These are phyloP conservation scores for Asobara japonica DNA, from an alignment of 1,140 invertebrate species.

Conservation along the genomic window DNA sequence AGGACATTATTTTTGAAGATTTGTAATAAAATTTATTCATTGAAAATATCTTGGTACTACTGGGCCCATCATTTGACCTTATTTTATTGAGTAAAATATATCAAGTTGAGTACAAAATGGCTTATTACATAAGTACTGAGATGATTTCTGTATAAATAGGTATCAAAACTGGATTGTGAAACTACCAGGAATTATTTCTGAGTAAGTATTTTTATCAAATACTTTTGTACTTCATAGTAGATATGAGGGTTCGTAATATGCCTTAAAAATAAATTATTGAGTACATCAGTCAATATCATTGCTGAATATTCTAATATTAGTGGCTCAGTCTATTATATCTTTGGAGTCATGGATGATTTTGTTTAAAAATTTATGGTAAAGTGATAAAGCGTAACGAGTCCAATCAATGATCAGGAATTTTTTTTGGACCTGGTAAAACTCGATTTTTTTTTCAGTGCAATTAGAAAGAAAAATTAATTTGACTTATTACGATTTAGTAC, in stretches of 20 bases:
- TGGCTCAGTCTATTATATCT: constrained; percentile 27
- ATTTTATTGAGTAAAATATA: neutral
- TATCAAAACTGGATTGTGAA: constrained; percentile 3
- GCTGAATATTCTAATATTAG: neutral
- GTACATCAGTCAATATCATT: neutral
- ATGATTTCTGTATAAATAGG: neutral
- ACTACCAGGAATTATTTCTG: neutral
- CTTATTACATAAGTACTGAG: neutral
- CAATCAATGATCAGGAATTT: too few relatives aligned
- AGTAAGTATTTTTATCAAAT: neutral
- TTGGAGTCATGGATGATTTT: constrained; percentile 27
- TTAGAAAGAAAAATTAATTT: too few relatives aligned
- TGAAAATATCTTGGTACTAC: constrained; percentile 1
- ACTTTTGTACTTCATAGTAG: constrained; percentile 7
- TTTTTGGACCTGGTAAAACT: too few relatives aligned
- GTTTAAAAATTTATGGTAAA: neutral
- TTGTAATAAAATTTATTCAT: constrained; percentile 41
- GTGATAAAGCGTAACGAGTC: neutral
- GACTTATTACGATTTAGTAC: too few relatives aligned
- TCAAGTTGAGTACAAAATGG: constrained; percentile 10
- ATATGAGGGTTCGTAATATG: neutral
- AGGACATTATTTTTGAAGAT: constrained; percentile 33
- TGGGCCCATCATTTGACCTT: neutral
- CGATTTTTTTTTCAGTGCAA: too few relatives aligned
- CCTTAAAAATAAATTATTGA: neutral